phyloP scores from a whole-genome alignment of 2,797 vertebrate species.

The Amniataba percoides region DNA sequence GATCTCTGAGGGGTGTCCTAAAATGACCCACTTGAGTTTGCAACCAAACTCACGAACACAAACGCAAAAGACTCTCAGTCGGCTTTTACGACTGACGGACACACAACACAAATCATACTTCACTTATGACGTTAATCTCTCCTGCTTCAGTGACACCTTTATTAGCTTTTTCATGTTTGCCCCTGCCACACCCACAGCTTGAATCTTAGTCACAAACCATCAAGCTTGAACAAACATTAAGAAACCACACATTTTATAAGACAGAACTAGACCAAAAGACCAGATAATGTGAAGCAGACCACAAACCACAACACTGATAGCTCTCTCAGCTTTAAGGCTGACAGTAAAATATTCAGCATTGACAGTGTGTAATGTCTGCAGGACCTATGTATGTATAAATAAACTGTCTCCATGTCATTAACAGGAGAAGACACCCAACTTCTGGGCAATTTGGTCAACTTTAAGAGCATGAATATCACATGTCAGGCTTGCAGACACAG shows the following conservation, averaged over 20 bases:
- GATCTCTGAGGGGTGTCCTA: not conserved
- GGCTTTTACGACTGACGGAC: too few species aligned
- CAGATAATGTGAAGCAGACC: not conserved
- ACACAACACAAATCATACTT: conserved; percentile 1
- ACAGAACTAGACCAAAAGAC: not conserved
- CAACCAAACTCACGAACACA: conserved; percentile 29
- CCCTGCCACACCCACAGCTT: conserved; percentile 47
- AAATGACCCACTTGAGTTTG: not conserved
- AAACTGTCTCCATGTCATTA: not conserved
- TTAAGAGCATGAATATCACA: conserved; percentile 15
- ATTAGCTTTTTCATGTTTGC: conserved; percentile 55
- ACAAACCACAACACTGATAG: not conserved
- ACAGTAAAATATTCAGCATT: conserved; percentile 8
- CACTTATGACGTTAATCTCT: not conserved
- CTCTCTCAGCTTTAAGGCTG: not conserved
- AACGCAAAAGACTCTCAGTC: not conserved
- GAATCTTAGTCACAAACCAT: conserved; percentile 1
- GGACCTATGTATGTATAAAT: not conserved
- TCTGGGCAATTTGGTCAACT: not conserved
- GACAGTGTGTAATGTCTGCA: conserved; percentile 1
- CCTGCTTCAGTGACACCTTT: conserved; percentile 55
- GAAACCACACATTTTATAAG: not conserved
- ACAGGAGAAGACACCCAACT: conserved; percentile 1
- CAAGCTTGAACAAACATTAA: not conserved
- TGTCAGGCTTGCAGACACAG: conserved; percentile 26